These are phyloP conservation scores for Oscheius sp. DNA, from an alignment of 2,888 invertebrate genomes.

Conservation along the genomic window DNA sequence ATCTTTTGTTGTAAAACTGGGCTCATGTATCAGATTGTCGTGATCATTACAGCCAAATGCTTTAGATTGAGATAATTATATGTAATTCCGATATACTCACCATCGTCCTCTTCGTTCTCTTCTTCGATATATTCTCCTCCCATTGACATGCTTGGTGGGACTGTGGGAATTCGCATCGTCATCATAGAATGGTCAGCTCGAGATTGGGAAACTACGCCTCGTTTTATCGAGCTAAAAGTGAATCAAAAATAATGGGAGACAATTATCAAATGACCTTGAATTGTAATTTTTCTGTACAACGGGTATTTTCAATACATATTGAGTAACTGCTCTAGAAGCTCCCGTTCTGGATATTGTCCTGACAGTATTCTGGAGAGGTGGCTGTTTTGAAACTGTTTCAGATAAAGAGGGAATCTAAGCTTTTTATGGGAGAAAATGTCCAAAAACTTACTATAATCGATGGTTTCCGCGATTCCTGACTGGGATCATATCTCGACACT, in stretches of 20 bases:
- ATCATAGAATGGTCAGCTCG: slow-evolving; percentile 5
- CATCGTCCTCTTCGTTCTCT: slow-evolving; percentile 43
- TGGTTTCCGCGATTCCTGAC: no score
- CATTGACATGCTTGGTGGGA: slow-evolving; percentile 56
- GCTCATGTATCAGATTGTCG: not conserved
- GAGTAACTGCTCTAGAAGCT: slow-evolving; percentile 1
- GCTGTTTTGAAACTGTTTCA: not conserved
- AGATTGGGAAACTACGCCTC: not conserved
- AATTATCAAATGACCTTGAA: not conserved
- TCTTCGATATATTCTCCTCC: slow-evolving; percentile 54
- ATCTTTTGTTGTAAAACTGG: slow-evolving; percentile 7
- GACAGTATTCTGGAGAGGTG: not conserved
- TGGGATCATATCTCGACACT: no score
- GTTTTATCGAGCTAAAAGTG: not conserved
- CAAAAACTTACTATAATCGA: not conserved
- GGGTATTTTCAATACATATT: slow-evolving; percentile 30
- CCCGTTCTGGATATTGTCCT: slow-evolving; percentile 7
- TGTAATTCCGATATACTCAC: slow-evolving; percentile 7
- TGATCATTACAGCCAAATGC: no score
- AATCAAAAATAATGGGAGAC: not conserved
- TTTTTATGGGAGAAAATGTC: not conserved
- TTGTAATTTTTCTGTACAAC: slow-evolving; percentile 14
- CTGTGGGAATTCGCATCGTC: slow-evolving; percentile 44
- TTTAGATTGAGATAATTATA: not conserved
- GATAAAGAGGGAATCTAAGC: not conserved